Evolutionary conservation across 1,140 invertebrate genomes (phyloP).

Genomic region (Papilio helenus): DNA sequence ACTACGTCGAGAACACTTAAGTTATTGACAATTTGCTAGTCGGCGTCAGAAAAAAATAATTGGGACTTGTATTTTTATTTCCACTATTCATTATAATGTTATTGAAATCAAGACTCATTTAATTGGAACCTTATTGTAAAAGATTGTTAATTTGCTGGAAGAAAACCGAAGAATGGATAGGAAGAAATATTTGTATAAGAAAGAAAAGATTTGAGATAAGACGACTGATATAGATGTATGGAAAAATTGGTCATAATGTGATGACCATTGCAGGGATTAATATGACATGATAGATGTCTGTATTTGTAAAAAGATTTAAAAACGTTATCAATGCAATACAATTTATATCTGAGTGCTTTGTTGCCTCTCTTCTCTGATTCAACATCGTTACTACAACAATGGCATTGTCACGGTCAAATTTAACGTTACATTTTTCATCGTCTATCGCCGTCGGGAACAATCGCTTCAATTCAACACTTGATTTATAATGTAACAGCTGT

Average conservation of each 20-base stretch:
- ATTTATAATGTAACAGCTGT: constrained; percentile 50
- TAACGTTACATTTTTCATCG: constrained; percentile 46
- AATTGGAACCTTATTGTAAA: too few relatives aligned
- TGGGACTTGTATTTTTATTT: neutral
- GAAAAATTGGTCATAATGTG: too few relatives aligned
- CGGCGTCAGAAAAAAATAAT: neutral
- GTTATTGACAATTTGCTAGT: neutral
- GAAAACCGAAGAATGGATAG: too few relatives aligned
- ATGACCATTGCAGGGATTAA: too few relatives aligned
- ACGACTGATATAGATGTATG: too few relatives aligned
- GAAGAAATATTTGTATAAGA: too few relatives aligned
- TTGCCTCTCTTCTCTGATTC: constrained; percentile 20
- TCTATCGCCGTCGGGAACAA: constrained; percentile 40
- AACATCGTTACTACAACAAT: constrained; percentile 31
- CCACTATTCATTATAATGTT: neutral
- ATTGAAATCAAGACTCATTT: neutral
- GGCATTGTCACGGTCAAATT: constrained; percentile 45
- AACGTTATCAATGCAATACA: neutral
- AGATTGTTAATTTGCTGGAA: too few relatives aligned
- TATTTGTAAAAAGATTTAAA: too few relatives aligned
- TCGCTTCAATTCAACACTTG: constrained; percentile 44
- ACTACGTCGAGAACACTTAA: neutral
- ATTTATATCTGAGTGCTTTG: constrained; percentile 16
- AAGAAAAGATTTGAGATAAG: too few relatives aligned
- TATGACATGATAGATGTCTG: neutral